Conservation (phyloP, 2,888 invertebrate genomes). For the Disparrhopalites patrizii region DNA sequence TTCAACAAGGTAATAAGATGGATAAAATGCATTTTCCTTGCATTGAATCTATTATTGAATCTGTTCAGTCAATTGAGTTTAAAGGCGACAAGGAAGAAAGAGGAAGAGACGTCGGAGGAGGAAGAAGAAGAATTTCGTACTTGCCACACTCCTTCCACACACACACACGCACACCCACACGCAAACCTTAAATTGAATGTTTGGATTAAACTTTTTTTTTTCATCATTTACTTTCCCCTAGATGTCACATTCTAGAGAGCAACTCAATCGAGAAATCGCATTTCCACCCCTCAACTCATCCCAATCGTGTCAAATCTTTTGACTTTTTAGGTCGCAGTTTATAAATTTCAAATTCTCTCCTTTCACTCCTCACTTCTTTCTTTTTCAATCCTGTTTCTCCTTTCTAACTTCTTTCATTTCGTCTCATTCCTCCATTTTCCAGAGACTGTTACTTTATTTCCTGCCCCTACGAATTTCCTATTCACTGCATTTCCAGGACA, state of each 20-base stretch:
- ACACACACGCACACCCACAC: background rate
- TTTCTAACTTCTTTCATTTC: too few species aligned
- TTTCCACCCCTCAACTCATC: slow-evolving; percentile 16
- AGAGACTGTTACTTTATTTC: too few species aligned
- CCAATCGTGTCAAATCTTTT: slow-evolving; percentile 4
- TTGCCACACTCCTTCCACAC: too few species aligned
- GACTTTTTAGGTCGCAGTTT: background rate
- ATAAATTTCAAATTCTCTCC: slow-evolving; percentile 9
- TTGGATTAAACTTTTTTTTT: slow-evolving; percentile 17
- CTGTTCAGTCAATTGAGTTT: slow-evolving; percentile 25
- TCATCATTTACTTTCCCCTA: slow-evolving; percentile 22
- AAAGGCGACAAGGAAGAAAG: background rate
- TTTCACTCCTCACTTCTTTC: too few species aligned
- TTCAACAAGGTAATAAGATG: slow-evolving; percentile 20
- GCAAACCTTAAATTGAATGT: slow-evolving; percentile 13
- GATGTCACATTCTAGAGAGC: background rate
- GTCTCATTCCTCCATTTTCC: too few species aligned
- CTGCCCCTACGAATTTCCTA: too few species aligned
- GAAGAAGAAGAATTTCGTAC: background rate
- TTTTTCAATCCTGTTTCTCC: too few species aligned
- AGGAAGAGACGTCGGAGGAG: background rate
- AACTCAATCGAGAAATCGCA: slow-evolving; percentile 23
- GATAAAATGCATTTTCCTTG: slow-evolving; percentile 19
- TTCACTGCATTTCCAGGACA: too few species aligned
- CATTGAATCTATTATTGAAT: slow-evolving; percentile 26